Conservation (phyloP, 2,797 vertebrate genomes). For the Coranthus polyacanthus region DNA sequence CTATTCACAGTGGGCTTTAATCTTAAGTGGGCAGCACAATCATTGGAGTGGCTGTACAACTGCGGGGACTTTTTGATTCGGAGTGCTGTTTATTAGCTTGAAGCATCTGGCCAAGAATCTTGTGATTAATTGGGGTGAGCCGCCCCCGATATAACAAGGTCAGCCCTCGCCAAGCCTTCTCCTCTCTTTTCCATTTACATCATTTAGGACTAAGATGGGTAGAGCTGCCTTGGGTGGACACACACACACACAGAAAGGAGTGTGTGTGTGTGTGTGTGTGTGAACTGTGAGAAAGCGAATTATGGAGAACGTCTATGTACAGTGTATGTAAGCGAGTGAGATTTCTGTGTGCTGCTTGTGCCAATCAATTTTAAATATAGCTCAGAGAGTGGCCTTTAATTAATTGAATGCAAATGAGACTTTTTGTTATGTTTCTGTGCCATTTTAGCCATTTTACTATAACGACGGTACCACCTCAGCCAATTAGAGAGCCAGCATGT, state of each 20-base stretch:
- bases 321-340: constrained; percentile 3
- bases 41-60: constrained; percentile 78
- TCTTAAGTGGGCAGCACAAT: constrained; percentile 72
- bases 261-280: constrained; percentile 25
- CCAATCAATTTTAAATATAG: constrained; percentile 85
- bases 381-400: constrained; percentile 83
- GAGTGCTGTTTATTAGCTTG: constrained; percentile 89
- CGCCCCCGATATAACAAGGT: constrained; percentile 90
- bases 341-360: constrained; percentile 63
- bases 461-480: constrained; percentile 29
- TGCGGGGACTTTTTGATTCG: constrained; percentile 79
- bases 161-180: constrained; percentile 86
- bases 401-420: constrained; percentile 91
- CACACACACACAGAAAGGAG: constrained; percentile 29
- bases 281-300: constrained; percentile 15
- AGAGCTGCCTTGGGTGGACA: constrained; percentile 67
- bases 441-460: constrained; percentile 44
- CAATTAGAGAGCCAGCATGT: constrained; percentile 68
- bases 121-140: constrained; percentile 97
- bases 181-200: constrained; percentile 90
- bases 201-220: constrained; percentile 90
- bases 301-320: neutral
- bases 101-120: constrained; percentile 88
- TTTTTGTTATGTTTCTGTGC: constrained; percentile 67
- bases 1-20: constrained; percentile 73